These are phyloP conservation scores for Rissa tridactyla DNA, from an alignment of 2,113 vertebrate genomes.

Conservation along the genomic window DNA sequence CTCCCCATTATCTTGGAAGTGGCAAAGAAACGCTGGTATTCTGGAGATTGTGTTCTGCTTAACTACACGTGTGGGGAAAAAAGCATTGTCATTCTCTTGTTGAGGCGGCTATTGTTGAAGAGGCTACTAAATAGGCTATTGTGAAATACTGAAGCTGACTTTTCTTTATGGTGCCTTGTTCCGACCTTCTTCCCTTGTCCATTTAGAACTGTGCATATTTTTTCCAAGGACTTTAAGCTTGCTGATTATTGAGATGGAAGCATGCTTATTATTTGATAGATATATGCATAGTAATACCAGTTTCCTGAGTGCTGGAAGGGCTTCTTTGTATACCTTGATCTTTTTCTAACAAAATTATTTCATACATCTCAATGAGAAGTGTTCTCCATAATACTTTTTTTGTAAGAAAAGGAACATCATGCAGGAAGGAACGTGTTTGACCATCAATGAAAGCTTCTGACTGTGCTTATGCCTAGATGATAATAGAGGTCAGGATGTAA, in stretches of 20 bases:
- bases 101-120: not conserved
- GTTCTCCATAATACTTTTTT: not conserved
- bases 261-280: not conserved
- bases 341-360: not conserved
- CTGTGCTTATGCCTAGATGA: not conserved
- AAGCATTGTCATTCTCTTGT: not conserved
- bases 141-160: not conserved
- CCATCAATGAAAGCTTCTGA: not conserved
- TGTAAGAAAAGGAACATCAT: not conserved
- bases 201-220: not conserved
- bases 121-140: not conserved
- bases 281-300: not conserved
- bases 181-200: not conserved
- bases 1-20: not conserved
- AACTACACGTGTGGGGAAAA: not conserved
- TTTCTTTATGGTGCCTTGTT: not conserved
- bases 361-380: not conserved
- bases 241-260: not conserved
- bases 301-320: not conserved
- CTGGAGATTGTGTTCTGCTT: not conserved
- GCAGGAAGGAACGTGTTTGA: not conserved
- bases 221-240: not conserved
- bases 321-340: not conserved
- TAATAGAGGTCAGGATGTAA: not conserved
- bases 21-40: not conserved